Evolutionary conservation across 2,113 vertebrate genomes (phyloP), one percentile per base, ranked within the genome.

Genomic region (Cnemophilus loriae): DNA sequence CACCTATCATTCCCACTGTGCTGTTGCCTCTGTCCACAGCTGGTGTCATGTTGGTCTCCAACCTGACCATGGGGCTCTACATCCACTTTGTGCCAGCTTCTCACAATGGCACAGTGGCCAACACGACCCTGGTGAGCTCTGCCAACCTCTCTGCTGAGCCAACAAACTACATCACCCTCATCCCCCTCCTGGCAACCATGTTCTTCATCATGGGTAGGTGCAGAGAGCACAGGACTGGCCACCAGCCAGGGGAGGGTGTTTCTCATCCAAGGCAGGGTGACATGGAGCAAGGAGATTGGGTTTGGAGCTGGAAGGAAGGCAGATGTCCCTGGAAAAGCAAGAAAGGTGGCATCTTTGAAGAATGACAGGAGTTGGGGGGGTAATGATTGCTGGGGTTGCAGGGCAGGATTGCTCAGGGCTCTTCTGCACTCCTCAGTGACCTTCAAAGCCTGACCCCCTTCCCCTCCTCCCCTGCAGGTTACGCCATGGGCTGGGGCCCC

Each of bases 401-500:
- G 47, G 47, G 57, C 18, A 46, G 50, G 63, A 22, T 41, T 76
- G 41, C n/a, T 57, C 15, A 21, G 33, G 47, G 56, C 33, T 74
- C 21, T 84, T 46, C 61, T 55, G 27, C 53, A 18, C 37, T 57
- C 23, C 23, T 7, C 24, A 63, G 22, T 1, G 7, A 8, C 33
- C 56, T 79, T 10, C 15, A 4, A 28, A 68, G 37, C 16, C 68
- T 78, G 57, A 37, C 1, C 13, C 33, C 28, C 17, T n/a, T 30
- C 3, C 33, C 5, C 33, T 37, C 3, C 22, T 75, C 7, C 20
- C 46, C 56, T 81, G 12, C 96, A 99, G 99, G 99, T 46, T 99
- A 99, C 0, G 99, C 99, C 91, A 98, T 99, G 98, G 99, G 99
- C 95, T 99, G 99, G 99, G 99, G 99, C 10, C 99, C 99, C 63